Evolutionary conservation across 2,888 invertebrate species (phyloP).

Genomic region (Congeria kusceri): DNA sequence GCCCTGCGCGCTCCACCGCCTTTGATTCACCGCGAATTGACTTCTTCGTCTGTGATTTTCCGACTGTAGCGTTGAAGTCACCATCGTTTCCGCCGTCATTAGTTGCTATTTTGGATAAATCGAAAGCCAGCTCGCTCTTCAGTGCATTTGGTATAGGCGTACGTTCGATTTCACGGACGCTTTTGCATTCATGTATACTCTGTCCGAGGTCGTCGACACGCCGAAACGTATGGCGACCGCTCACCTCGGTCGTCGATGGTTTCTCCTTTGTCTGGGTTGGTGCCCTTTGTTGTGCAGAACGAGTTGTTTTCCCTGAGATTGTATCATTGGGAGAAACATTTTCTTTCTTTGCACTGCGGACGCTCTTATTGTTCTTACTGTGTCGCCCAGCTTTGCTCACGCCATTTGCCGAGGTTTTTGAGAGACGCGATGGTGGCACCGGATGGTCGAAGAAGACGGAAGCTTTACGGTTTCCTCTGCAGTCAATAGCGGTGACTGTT

Average conservation of each 20-base stretch:
- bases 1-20: constrained; percentile 50
- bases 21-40: constrained; percentile 33
- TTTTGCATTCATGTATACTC: constrained; percentile 25
- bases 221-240: constrained; percentile 54
- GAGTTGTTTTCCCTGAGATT: background rate
- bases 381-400: constrained; percentile 32
- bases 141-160: constrained; percentile 28
- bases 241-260: constrained; percentile 12
- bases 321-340: constrained; percentile 38
- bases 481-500: constrained; percentile 43
- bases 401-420: constrained; percentile 32
- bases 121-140: constrained; percentile 37
- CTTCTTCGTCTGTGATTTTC: constrained; percentile 11
- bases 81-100: background rate
- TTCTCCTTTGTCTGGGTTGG: constrained; percentile 5
- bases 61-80: constrained; percentile 37
- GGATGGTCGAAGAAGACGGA: constrained; percentile 59
- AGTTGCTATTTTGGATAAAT: constrained; percentile 28
- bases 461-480: constrained; percentile 37
- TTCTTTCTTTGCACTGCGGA: constrained; percentile 37
- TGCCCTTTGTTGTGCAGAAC: constrained; percentile 8
- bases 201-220: constrained; percentile 43
- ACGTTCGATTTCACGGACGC: constrained; percentile 48
- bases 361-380: constrained; percentile 7
- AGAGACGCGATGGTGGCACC: constrained; percentile 31